A percentile compares a stretch with the other conserved stretches of the same genome.
Conservation (phyloP, 92 coral and sea anemone species). For the Blastomussa wellsi region DNA sequence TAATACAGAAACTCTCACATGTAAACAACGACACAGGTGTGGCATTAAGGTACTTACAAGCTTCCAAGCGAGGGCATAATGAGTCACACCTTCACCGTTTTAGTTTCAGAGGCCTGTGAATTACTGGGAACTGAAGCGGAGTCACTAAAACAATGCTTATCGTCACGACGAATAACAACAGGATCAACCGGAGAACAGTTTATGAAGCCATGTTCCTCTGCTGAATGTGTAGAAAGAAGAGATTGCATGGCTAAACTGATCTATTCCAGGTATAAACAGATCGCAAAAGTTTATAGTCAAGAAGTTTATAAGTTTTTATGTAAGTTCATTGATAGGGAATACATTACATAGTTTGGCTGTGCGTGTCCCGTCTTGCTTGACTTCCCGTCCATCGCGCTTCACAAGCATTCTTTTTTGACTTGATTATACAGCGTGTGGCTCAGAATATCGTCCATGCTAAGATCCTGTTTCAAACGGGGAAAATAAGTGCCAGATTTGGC, state of each 20-base stretch:
- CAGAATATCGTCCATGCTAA: neutral
- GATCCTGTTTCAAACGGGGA: too few species aligned
- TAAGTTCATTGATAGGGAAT: too few species aligned
- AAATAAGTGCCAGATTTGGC: too few species aligned
- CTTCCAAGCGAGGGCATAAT: too few species aligned
- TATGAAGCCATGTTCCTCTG: constrained; percentile 66
- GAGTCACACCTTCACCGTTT: neutral
- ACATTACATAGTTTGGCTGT: neutral
- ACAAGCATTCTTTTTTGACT: neutral
- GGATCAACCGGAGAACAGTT: constrained; percentile 73
- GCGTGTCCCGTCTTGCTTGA: neutral
- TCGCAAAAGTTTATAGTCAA: neutral
- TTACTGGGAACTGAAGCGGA: constrained; percentile 55
- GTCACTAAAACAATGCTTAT: constrained; percentile 49
- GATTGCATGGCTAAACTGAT: constrained; percentile 74
- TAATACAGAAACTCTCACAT: too few species aligned
- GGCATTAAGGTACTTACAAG: too few species aligned
- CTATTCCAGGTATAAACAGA: constrained; percentile 61
- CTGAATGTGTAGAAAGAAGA: constrained; percentile 65
- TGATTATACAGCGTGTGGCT: too few species aligned
- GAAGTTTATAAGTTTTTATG: neutral
- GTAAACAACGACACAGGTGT: too few species aligned
- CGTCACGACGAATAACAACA: constrained; percentile 64
- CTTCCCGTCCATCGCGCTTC: neutral
- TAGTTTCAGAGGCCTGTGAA: constrained; percentile 14